These are phyloP conservation scores for Pogonomyrmex californicus DNA, from an alignment of 1,140 invertebrate genomes.

Conservation along the genomic window DNA sequence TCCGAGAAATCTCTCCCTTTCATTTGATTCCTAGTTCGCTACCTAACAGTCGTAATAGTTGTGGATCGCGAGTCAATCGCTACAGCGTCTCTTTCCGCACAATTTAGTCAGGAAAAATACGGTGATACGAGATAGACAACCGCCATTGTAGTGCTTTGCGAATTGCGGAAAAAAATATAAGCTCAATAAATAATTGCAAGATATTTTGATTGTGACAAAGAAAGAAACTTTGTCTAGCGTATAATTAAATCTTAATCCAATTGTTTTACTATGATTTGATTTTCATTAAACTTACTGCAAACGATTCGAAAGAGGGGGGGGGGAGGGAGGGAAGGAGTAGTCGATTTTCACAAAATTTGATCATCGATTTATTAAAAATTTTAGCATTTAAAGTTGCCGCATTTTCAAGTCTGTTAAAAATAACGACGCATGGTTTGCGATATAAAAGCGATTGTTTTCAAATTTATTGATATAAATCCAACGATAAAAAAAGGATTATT, in stretches of 20 bases:
- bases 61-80: conserved; percentile 65
- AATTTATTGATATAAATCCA: too few species aligned
- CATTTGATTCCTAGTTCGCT: conserved; percentile 9
- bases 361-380: too few species aligned
- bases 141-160: conserved; percentile 1
- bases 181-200: neutral
- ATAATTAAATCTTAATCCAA: neutral
- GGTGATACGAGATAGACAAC: neutral
- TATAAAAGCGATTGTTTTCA: too few species aligned
- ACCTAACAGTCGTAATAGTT: conserved; percentile 14
- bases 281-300: too few species aligned
- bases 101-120: conserved; percentile 32
- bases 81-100: conserved; percentile 17
- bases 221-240: neutral
- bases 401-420: too few species aligned
- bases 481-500: too few species aligned
- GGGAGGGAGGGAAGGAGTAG: too few species aligned
- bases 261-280: too few species aligned
- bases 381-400: too few species aligned
- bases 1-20: neutral
- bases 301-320: too few species aligned
- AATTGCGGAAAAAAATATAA: neutral
- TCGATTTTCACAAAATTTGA: too few species aligned
- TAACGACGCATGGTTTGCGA: too few species aligned
- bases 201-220: neutral